Evolutionary conservation across 1,140 invertebrate species (phyloP), one percentile per base, ranked within the genome.

Genomic region (Anoplophora glabripennis): DNA sequence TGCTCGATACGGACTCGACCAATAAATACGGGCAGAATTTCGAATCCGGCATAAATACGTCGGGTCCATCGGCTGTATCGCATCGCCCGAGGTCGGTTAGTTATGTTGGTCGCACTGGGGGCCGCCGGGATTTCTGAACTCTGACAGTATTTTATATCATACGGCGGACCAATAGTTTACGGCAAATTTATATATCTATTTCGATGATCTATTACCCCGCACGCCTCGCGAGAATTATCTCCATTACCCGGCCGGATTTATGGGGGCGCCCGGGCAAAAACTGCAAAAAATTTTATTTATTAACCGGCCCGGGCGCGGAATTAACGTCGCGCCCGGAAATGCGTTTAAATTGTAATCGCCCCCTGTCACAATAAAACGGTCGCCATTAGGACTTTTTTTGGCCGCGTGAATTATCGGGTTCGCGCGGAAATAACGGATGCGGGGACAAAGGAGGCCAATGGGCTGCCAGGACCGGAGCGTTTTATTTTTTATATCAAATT

Each of bases 101-200:
- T 54, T 60, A 61, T 57, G 41, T 56, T 64, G 57, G 58, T 57
- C 62, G 54, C 54, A 65, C 44, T 58, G 53, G 18, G 55, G 46
- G 42, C 58, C 47, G 40, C 18, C 46, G 54, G 63, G 54, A 56
- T 41, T 49, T 46, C 48, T 42, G 36, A 45, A 48, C 46, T 53
- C 52, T 57, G 63, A 59, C 63, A 61, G 63, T 58, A 59, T 65
- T 65, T 65, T 65, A 65, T 65, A 65, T 65, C 57, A 58, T 49
- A 61, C 60, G 35, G 53, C 56, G 58, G 53, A 51, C 52, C 63
- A 61, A 65, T 65, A 65, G 63, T 65, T 65, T 61, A 65, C 59
- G 38, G 59, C 18, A 65, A 65, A 65, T 65, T 65, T 65, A 65
- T 65, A 65, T 62, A 65, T 65, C 63, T 65, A 65, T 65, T 65